Evolutionary conservation across 2,113 vertebrate species (phyloP), one percentile per base, ranked within the genome.

Genomic region (Carollia perspicillata): DNA sequence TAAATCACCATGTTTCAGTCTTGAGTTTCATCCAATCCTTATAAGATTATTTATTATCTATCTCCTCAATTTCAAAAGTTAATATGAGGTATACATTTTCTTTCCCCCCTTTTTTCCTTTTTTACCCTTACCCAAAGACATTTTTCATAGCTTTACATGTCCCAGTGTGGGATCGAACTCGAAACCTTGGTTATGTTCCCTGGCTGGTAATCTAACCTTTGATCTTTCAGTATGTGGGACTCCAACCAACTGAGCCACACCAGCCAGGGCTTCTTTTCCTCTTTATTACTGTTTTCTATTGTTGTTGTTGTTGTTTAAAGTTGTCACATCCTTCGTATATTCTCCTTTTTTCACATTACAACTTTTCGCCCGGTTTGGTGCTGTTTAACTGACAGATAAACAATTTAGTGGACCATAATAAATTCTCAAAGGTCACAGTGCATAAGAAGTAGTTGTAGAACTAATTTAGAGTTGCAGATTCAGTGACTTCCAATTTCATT

Each of bases 1-100:
- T 92, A 84, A 92, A 42, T 63, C 1, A 53, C 42, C 40, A 86
- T 63, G 77, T 89, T 91, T 20, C 22, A 86, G n/a, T 79, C 30
- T 74, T 69, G 35, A 65, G 17, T 40, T 95, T 94, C 42, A 89
- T 86, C 6, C n/a, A 72, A 87, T 51, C 2, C 20, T 93, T 89
- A 14, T 28, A 92, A 74, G 18, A n/a, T 68, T 72, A 26, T 22
- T 60, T 71, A 49, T 60, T 92, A 60, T 53, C 40, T 74, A 35
- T 95, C 35, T 89, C 79, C 79, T 93, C 47, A 88, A 69, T 80
- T 87, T 94, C 6, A 84, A 22, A 74, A 26, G 2, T 93, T 90
- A 92, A 69, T 75, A 83, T n/a, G 44, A 71, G 7, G 1, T 28
- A 35, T 44, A 87, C 3, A 33, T 42, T 58, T 60, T 83, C 13